phyloP scores from a whole-genome alignment of 2,113 vertebrate species.

The Hyperopisus bebe region DNA sequence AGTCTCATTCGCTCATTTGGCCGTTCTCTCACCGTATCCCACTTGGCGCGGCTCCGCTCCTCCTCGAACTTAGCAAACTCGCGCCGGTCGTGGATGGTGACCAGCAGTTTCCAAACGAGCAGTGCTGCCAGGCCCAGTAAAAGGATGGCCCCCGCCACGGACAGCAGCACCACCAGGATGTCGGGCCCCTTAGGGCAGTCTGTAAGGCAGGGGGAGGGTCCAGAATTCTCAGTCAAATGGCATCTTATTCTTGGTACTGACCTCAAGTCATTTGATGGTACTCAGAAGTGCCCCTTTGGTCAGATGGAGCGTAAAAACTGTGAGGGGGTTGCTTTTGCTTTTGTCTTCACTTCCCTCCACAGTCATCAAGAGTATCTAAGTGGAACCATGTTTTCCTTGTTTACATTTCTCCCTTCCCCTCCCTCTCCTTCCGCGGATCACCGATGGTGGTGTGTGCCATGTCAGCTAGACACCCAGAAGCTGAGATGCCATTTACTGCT shows the following conservation, averaged over 20 bases:
- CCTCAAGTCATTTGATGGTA: background rate
- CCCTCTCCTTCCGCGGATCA: background rate
- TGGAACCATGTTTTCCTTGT: background rate
- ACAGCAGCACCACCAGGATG: slow-evolving; percentile 81
- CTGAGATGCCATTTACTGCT: slow-evolving; percentile 53
- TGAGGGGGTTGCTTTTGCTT: background rate
- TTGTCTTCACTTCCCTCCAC: background rate
- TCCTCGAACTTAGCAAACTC: slow-evolving; percentile 95
- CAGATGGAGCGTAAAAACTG: background rate
- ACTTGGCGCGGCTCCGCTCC: slow-evolving; percentile 85
- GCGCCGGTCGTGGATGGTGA: slow-evolving; percentile 90
- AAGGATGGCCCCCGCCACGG: slow-evolving; percentile 83
- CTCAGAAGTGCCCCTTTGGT: background rate
- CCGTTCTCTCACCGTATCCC: slow-evolving; percentile 78
- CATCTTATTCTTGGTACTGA: background rate
- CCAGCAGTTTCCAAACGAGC: slow-evolving; percentile 94
- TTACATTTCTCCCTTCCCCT: too few relatives aligned
- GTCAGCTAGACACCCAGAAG: slow-evolving; percentile 54
- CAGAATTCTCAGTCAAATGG: background rate
- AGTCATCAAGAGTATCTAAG: background rate
- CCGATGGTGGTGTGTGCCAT: slow-evolving; percentile 33
- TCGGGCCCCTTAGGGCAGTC: slow-evolving; percentile 88
- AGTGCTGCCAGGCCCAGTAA: slow-evolving; percentile 77
- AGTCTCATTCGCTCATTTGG: background rate
- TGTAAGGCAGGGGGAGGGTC: slow-evolving; percentile 36